Base-by-base conservation (phyloP, 2,797 vertebrate genomes). In the Somateria mollissima region DNA sequence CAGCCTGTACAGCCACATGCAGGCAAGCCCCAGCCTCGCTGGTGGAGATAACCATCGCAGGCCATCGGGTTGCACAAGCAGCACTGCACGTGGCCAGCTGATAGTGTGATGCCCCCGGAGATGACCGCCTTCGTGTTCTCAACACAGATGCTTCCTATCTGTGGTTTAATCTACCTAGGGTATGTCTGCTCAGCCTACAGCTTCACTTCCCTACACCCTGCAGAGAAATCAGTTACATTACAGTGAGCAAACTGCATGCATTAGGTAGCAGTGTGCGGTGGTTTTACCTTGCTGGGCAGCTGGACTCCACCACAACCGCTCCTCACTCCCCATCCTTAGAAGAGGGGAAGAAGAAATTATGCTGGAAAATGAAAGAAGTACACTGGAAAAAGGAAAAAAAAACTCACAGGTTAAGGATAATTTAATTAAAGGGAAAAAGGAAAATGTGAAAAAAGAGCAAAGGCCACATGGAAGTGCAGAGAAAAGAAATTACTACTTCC, bases 201-300 rank as follows among this genome's bases (percentile, higher is more conserved):
- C 49, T 84, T 62, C 7, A 24, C 45, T 84, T 89, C 36, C 73
- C 95, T 49, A 2, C 22, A 0, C 60, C 9, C 30, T 2, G 2
- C 11, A 10, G 51, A 73, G 60, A 66, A 84, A 84, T 66, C 78
- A 34, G 82, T 71, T 24, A 27, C 0, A 0, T 7, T 32, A 14
- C 65, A 19, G 49, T 0, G 13, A 53, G 27, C n/a, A 47, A 53
- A 36, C 0, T 5, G 73, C 2, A 0, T 0, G 13, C 9, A 13
- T 2, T 57, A 64, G 71, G 28, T 1, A 5, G 28, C 3, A 0
- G 47, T 24, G 12, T 49, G 47, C 7, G 2, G 47, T 49, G 47
- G 47, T 22, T 49, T 49, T 49, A 49, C 47, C 47, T 49, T 8
- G 47, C 47, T 24, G 47, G 47, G 47, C 47, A 49, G 47, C 47